Base-by-base conservation (phyloP, 1,140 invertebrate species). In the Papilio xuthus region DNA sequence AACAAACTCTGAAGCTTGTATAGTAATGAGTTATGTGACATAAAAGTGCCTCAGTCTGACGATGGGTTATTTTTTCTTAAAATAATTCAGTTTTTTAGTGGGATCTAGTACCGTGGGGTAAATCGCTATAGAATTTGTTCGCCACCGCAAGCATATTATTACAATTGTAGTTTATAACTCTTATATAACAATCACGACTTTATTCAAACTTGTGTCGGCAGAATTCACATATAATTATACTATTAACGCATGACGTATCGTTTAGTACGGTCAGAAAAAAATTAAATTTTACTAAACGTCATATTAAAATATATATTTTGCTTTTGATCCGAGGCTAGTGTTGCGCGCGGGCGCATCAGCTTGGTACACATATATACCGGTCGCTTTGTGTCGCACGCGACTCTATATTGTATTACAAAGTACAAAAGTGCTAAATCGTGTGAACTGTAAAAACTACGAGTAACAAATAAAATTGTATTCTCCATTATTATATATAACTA, bases 401-500 rank as follows among this genome's bases (percentile, higher is more conserved):
- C 81, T 82, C 77, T 81, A 74, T 82, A 82, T 56, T 67, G 76
- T 81, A 77, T 72, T 56, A 76, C 70, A 72, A 56, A 79, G 72
- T 76, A 81, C 69, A 78, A 80, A 83, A 63, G 79, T 82, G 77
- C 74, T 63, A 76, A 63, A 42, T 63, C 56, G 74, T 32, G 50
- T 76, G 74, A 76, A 53, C n/a, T 41, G 50, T 79, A 76, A 71
- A 81, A 56, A 81, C 73, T 81, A 83, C 73, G 80, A 78, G 26
- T 75, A 84, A 84, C 32, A 80, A 81, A 83, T 79, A 83, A 80
- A 71, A 84, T 85, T 83, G 86, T 87, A 85, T 83, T 81, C 81
- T 85, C 80, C 85, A 82, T 81, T 85, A 83, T 88, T 82, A 85
- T 87, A 85, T 87, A 83, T 72, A 86, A 83, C 80, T 87, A 81